Conservation (phyloP, 2,888 invertebrate genomes). For the Melanophora roralis region DNA sequence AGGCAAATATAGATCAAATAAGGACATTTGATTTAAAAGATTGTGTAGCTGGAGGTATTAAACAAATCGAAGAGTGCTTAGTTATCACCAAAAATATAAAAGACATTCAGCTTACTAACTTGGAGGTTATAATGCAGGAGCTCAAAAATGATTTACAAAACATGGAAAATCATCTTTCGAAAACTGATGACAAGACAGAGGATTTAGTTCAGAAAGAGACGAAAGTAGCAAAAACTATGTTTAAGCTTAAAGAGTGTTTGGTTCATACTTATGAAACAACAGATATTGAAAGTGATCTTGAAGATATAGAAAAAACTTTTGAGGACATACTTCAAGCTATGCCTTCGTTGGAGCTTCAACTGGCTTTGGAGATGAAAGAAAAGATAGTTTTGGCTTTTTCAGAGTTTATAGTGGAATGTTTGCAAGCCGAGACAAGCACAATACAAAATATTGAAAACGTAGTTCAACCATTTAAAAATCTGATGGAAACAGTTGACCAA, state of each 20-base stretch:
- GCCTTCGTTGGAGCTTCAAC: conserved; percentile 75
- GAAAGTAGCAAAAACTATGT: conserved; percentile 71
- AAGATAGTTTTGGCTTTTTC: conserved; percentile 71
- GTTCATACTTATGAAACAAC: conserved; percentile 74
- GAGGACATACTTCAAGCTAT: conserved; percentile 73
- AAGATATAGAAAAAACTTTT: conserved; percentile 74
- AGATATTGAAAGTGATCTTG: conserved; percentile 70
- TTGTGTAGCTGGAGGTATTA: conserved; percentile 71
- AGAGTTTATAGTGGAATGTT: conserved; percentile 64
- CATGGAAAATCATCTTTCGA: conserved; percentile 66
- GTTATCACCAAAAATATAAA: conserved; percentile 64
- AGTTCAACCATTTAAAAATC: conserved; percentile 65
- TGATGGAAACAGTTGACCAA: conserved; percentile 66
- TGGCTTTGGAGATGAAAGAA: conserved; percentile 77
- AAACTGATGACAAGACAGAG: conserved; percentile 56
- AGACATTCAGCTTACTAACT: conserved; percentile 65
- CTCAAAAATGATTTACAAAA: conserved; percentile 68
- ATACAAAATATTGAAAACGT: conserved; percentile 59
- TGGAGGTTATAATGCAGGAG: conserved; percentile 70
- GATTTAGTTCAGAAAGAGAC: conserved; percentile 53
- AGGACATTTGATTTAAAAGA: conserved; percentile 62
- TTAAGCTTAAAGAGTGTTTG: conserved; percentile 74
- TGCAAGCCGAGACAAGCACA: conserved; percentile 4
- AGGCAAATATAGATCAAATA: conserved; percentile 58
- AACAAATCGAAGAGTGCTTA: conserved; percentile 72